Evolutionary conservation across 2,797 vertebrate genomes (phyloP), one percentile per base, ranked within the genome.

Genomic region (Coregonus sp.): DNA sequence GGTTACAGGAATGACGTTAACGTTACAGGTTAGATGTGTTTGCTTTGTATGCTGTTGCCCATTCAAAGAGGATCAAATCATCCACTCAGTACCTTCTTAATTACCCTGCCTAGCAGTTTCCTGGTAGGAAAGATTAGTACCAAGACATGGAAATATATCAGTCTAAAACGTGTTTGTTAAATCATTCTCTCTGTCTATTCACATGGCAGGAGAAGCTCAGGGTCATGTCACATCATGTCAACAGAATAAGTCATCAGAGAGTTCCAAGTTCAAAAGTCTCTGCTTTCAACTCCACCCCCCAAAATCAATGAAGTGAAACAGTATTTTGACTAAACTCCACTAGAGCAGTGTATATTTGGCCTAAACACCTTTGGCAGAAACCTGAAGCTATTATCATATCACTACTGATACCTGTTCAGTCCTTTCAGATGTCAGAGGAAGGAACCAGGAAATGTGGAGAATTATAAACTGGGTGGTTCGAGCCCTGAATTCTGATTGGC

Each of bases 21-120:
- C 0, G 31, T 73, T 74, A 25, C 47, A 20, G 54, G 15, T 15
- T 50, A 20, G 72, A 59, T 75, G 18, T 86, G 78, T 88, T 86
- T 84, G 72, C 51, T 81, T 12, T 75, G 47, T 4, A 12, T 51
- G 11, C 18, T 12, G 66, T 12, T 31, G 61, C 2, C 37, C 20
- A 73, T 73, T 73, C 81, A 75, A 76, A 20, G 16, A 0, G 12
- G 25, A 35, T 33, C 59, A 63, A 63, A 29, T 63, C 6, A 25
- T 63, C 3, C 20, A 63, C 20, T 29, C 56, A 5, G 15, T 31
- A 4, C 4, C 35, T 33, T 67, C 31, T 67, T 67, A 29, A 33
- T 66, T 29, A 66, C 18, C 3, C 25, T 25, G 59, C 59, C 59
- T 12, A 25, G 20, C 59, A 63, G 59, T 33, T 67, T 35, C 16